Conservation (phyloP, 2,888 invertebrate species). For the Melinaea marsaeus region DNA sequence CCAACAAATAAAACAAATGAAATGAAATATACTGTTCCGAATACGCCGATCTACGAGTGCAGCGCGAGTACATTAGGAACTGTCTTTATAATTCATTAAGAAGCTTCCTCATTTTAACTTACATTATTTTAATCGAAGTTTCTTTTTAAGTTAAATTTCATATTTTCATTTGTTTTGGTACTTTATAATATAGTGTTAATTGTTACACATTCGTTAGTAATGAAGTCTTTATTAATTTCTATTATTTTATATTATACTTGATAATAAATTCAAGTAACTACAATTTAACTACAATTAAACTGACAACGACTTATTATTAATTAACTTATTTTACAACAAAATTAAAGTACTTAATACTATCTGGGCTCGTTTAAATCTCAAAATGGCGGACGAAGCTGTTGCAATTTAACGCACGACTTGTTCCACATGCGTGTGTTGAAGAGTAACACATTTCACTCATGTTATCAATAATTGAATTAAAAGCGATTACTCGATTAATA, state of each 20-base stretch:
- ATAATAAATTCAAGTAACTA: too few relatives aligned
- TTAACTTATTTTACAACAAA: slow-evolving; percentile 9
- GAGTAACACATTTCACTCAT: slow-evolving; percentile 29
- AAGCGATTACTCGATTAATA: slow-evolving; percentile 6
- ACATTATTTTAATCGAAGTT: too few relatives aligned
- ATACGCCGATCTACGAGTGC: slow-evolving; percentile 25
- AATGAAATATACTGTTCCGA: slow-evolving; percentile 48
- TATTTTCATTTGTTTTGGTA: too few relatives aligned
- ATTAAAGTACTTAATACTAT: slow-evolving; percentile 16
- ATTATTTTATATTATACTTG: too few relatives aligned
- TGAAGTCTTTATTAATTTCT: too few relatives aligned
- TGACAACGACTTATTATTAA: slow-evolving; percentile 1
- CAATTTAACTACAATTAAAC: background rate
- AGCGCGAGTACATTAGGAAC: background rate
- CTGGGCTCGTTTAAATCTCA: slow-evolving; percentile 27
- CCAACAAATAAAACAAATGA: slow-evolving; percentile 69
- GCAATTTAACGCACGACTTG: slow-evolving; percentile 36
- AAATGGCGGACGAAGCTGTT: slow-evolving; percentile 33
- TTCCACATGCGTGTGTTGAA: slow-evolving; percentile 28
- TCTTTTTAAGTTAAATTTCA: too few relatives aligned
- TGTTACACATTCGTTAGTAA: too few relatives aligned
- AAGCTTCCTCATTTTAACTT: too few relatives aligned
- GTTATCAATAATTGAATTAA: slow-evolving; percentile 20
- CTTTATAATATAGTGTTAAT: too few relatives aligned
- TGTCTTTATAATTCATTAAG: too few relatives aligned